Evolutionary conservation across 2,888 invertebrate genomes (phyloP).

Genomic region (Hemistola chrysoprasaria): DNA sequence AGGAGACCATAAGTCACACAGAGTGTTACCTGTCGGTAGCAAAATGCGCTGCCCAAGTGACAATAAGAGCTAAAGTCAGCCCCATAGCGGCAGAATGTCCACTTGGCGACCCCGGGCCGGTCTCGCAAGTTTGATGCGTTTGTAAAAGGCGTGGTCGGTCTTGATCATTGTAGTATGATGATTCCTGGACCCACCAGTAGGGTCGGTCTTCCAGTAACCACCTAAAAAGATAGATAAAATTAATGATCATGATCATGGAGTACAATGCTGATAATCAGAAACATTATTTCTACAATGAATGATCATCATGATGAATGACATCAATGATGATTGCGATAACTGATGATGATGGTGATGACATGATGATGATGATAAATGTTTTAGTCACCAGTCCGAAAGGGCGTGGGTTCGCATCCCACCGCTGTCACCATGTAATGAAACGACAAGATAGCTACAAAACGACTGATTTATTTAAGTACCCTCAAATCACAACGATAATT

Average conservation of each 20-base stretch:
- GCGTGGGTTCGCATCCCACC: slow-evolving; percentile 83
- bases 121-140: slow-evolving; percentile 86
- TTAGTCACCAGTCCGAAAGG: slow-evolving; percentile 92
- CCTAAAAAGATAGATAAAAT: too few species aligned
- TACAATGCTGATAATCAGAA: too few species aligned
- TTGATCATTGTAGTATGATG: slow-evolving; percentile 58
- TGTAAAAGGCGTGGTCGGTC: slow-evolving; percentile 65
- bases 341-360: too few species aligned
- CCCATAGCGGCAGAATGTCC: slow-evolving; percentile 85
- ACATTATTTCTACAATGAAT: too few species aligned
- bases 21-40: slow-evolving; percentile 61
- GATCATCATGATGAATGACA: too few species aligned
- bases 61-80: slow-evolving; percentile 60
- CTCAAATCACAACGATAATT: too few species aligned
- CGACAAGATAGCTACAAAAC: too few species aligned
- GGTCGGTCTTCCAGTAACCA: slow-evolving; percentile 86
- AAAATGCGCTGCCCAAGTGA: slow-evolving; percentile 62
- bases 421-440: slow-evolving; percentile 56
- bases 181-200: slow-evolving; percentile 88
- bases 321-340: too few species aligned
- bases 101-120: slow-evolving; percentile 87
- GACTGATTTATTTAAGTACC: too few species aligned
- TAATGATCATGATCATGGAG: too few species aligned
- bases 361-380: too few species aligned
- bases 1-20: too few species aligned